Conservation (phyloP, 23 tunicate genomes). For the Ciona savignyi region DNA sequence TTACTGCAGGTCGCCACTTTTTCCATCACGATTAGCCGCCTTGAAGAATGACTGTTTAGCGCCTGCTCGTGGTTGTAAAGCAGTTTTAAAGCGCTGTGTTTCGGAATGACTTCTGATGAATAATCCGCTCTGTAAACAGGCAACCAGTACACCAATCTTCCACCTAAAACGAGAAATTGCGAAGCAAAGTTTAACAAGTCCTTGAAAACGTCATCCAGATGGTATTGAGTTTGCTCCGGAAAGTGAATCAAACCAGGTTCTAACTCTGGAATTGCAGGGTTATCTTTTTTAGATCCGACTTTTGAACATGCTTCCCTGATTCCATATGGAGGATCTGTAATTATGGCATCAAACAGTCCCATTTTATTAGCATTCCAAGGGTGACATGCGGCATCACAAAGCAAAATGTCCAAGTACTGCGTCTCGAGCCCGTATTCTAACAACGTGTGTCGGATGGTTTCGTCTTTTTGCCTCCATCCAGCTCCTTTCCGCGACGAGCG, state of each 20-base stretch:
- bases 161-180: constrained; percentile 45
- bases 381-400: constrained; percentile 73
- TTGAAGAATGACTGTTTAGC: constrained; percentile 74
- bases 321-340: constrained; percentile 99
- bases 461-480: constrained; percentile 69
- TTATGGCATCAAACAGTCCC: constrained; percentile 86
- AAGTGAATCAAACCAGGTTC: constrained; percentile 42
- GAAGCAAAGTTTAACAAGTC: constrained; percentile 82
- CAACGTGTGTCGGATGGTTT: constrained; percentile 66
- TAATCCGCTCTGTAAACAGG: constrained; percentile 85
- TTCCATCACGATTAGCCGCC: constrained; percentile 89
- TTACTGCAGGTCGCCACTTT: constrained; percentile 4
- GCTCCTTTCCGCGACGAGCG: constrained; percentile 92
- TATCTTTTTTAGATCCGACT: constrained; percentile 61
- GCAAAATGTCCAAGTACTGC: constrained; percentile 63
- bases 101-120: constrained; percentile 47
- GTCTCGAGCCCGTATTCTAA: constrained; percentile 36
- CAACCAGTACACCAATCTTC: constrained; percentile 87
- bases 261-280: constrained; percentile 11
- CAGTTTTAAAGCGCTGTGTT: constrained; percentile 61
- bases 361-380: constrained; percentile 38
- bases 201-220: constrained; percentile 77
- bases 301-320: constrained; percentile 73
- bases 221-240: constrained; percentile 90
- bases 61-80: constrained; percentile 87